A percentile compares a stretch with the other conserved stretches of the same genome.
These are phyloP conservation scores for Oscheius sp. DNA, from an alignment of 2,888 invertebrate species.

Conservation along the genomic window DNA sequence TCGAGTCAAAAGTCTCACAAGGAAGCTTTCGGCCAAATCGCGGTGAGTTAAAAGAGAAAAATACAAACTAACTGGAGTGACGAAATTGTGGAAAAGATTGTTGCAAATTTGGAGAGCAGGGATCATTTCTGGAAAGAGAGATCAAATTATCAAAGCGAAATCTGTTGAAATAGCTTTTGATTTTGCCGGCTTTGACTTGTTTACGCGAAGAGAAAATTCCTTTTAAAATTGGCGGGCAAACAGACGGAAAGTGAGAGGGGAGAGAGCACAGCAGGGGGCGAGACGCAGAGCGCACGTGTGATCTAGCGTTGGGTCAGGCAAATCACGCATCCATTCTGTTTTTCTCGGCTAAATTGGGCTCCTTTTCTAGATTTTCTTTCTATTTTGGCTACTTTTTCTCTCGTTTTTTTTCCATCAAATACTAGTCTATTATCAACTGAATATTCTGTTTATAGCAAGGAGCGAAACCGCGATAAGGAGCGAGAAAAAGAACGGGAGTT, in stretches of 20 bases:
- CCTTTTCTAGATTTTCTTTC: not conserved
- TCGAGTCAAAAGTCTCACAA: conserved; percentile 62
- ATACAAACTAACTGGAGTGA: not conserved
- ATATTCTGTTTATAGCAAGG: conserved; percentile 50
- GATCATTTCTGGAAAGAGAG: not conserved
- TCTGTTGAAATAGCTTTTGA: too few relatives aligned
- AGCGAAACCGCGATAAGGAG: conserved; percentile 48
- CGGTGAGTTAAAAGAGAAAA: conserved; percentile 26
- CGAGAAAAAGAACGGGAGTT: conserved; percentile 28
- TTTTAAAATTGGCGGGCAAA: conserved; percentile 13
- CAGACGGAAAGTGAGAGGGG: not conserved
- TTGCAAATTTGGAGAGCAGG: not conserved
- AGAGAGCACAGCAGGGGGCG: not conserved
- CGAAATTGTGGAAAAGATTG: not conserved
- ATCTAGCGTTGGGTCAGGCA: conserved; percentile 21
- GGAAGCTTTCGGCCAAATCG: conserved; percentile 60
- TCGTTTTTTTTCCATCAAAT: not conserved
- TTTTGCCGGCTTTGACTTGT: too few relatives aligned
- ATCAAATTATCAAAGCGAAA: not conserved
- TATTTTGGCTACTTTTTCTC: not conserved
- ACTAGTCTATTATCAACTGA: not conserved
- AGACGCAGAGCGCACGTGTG: too few relatives aligned
- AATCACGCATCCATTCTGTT: conserved; percentile 17
- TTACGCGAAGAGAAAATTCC: conserved; percentile 4
- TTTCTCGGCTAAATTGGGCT: not conserved